Conservation (phyloP, 2,113 vertebrate genomes). For the Andinoacara biseriatus region DNA sequence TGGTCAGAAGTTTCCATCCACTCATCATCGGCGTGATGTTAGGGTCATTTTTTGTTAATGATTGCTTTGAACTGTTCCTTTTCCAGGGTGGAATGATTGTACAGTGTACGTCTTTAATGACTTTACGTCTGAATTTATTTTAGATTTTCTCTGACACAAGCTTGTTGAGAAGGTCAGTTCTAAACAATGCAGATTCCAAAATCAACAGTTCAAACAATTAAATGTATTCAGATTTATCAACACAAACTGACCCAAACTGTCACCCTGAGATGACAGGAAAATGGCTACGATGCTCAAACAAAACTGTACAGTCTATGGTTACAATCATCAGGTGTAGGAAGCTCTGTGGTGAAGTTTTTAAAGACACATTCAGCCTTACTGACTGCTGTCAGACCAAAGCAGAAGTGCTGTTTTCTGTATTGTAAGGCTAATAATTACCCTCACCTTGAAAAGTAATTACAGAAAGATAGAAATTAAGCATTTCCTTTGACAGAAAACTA, state of each 20-base stretch:
- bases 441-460: not conserved
- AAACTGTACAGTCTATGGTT: not conserved
- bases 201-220: too few relatives aligned
- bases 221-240: too few relatives aligned
- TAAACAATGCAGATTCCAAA: too few relatives aligned
- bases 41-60: too few relatives aligned
- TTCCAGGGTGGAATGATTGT: too few relatives aligned
- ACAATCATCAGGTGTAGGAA: not conserved
- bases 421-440: not conserved
- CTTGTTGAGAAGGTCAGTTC: too few relatives aligned
- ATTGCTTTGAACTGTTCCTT: too few relatives aligned
- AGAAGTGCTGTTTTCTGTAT: not conserved
- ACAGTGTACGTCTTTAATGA: not conserved
- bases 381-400: not conserved
- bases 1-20: too few relatives aligned
- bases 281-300: too few relatives aligned
- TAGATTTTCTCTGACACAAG: not conserved
- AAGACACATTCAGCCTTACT: fast-evolving
- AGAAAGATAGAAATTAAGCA: not conserved
- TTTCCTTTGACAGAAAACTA: not conserved
- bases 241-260: not conserved
- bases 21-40: too few relatives aligned
- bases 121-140: not conserved
- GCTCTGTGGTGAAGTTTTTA: not conserved
- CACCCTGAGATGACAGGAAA: not conserved